Evolutionary conservation across 1,140 invertebrate species (phyloP).

Genomic region (Macrobrachium rosenbergii): DNA sequence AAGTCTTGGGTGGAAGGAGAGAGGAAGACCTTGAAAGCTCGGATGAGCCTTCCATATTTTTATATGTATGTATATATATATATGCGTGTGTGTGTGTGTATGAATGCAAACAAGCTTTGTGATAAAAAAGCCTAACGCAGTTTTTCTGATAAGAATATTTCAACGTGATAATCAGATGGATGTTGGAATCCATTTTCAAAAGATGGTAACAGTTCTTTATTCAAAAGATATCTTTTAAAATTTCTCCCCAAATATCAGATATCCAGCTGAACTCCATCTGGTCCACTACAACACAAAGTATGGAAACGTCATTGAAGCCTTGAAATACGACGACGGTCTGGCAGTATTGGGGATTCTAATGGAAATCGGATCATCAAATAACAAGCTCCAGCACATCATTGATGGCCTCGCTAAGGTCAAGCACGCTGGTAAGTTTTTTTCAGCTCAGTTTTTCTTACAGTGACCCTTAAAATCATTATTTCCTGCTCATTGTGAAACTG

Average conservation of each 20-base stretch:
- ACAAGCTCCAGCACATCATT: constrained; percentile 73
- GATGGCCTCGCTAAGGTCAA: not conserved
- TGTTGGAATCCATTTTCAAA: too few relatives aligned
- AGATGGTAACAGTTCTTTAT: constrained; percentile 52
- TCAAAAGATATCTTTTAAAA: not conserved
- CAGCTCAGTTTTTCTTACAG: not conserved
- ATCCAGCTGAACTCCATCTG: constrained; percentile 83
- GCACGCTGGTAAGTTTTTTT: constrained; percentile 1
- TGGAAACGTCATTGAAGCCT: constrained; percentile 77
- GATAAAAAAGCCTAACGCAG: constrained; percentile 1
- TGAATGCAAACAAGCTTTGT: not conserved
- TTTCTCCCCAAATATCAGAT: constrained; percentile 68
- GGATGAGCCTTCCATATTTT: not conserved
- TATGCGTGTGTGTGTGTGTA: not conserved
- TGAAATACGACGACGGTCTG: constrained; percentile 81
- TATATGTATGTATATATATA: not conserved
- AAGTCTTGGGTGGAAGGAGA: not conserved
- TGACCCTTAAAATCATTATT: too few relatives aligned
- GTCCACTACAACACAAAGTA: constrained; percentile 86
- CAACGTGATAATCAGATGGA: too few relatives aligned
- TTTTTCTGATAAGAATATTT: too few relatives aligned
- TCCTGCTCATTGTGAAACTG: not conserved
- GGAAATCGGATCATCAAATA: constrained; percentile 72
- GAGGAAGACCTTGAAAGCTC: too few relatives aligned
- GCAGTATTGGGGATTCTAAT: constrained; percentile 84